Conservation (phyloP, 2,888 invertebrate species). For the Parelbella ahira region DNA sequence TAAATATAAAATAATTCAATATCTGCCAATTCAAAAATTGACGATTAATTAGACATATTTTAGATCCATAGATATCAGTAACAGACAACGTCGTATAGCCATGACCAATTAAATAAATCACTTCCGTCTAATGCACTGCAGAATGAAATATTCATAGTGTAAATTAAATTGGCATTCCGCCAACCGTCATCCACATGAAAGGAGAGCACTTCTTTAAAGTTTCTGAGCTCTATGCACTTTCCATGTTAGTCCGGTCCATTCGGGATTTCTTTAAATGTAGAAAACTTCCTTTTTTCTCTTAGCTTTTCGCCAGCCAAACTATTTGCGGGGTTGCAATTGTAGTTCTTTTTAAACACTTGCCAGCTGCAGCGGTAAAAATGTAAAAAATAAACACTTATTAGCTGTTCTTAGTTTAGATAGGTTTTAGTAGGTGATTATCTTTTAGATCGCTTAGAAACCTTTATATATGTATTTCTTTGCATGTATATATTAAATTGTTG, state of each 20-base stretch:
- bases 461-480: too few relatives aligned
- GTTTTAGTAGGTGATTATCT: too few relatives aligned
- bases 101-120: constrained; percentile 21
- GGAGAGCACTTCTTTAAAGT: constrained; percentile 21
- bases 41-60: too few relatives aligned
- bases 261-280: constrained; percentile 23
- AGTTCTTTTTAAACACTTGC: constrained; percentile 6
- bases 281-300: constrained; percentile 15
- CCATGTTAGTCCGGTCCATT: constrained; percentile 22
- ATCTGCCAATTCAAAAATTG: too few relatives aligned
- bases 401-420: background rate
- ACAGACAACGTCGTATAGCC: too few relatives aligned
- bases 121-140: constrained; percentile 11
- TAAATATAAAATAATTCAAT: too few relatives aligned
- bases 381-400: background rate
- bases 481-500: too few relatives aligned
- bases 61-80: too few relatives aligned
- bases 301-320: constrained; percentile 1
- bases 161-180: constrained; percentile 23
- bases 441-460: too few relatives aligned
- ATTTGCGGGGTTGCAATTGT: constrained; percentile 11
- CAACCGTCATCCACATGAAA: constrained; percentile 25
- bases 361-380: background rate
- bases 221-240: constrained; percentile 25
- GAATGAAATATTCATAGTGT: constrained; percentile 23